Percentiles rank a stretch among this genome's conserved stretches.
These are phyloP conservation scores for Polydrusus cervinus DNA, from an alignment of 2,888 invertebrate genomes.

Conservation along the genomic window DNA sequence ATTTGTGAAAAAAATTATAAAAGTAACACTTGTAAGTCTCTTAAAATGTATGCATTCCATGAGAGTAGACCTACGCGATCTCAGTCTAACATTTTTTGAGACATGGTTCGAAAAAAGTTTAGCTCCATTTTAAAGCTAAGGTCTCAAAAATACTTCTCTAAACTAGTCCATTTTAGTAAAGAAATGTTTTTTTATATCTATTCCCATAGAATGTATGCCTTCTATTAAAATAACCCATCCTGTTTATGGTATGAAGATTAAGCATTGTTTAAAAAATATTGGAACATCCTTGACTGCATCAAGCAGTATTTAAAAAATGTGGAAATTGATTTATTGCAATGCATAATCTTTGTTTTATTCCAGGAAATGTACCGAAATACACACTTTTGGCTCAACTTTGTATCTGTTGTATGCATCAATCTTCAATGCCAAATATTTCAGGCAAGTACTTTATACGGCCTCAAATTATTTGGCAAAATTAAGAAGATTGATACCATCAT, in stretches of 20 bases:
- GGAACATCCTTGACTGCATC: neutral
- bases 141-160: too few relatives aligned
- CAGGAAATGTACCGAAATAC: constrained; percentile 14
- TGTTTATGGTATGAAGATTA: neutral
- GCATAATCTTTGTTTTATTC: constrained; percentile 3
- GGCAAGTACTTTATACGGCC: too few relatives aligned
- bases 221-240: neutral
- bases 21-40: constrained; percentile 51
- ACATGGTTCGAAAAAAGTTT: neutral
- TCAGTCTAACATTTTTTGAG: too few relatives aligned
- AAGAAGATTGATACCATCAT: constrained; percentile 39
- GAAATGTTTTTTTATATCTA: neutral
- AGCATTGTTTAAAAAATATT: neutral
- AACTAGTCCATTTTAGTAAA: too few relatives aligned
- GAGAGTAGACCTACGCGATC: neutral
- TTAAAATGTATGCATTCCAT: constrained; percentile 3
- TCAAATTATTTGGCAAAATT: constrained; percentile 21
- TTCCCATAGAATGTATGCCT: neutral
- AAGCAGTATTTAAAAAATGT: too few relatives aligned
- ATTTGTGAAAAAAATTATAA: constrained; percentile 62
- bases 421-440: constrained; percentile 2
- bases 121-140: too few relatives aligned
- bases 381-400: constrained; percentile 24
- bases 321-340: neutral
- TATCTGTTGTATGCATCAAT: constrained; percentile 21